phyloP scores from a whole-genome alignment of 2,113 vertebrate species.

The Apodemus speciosus region DNA sequence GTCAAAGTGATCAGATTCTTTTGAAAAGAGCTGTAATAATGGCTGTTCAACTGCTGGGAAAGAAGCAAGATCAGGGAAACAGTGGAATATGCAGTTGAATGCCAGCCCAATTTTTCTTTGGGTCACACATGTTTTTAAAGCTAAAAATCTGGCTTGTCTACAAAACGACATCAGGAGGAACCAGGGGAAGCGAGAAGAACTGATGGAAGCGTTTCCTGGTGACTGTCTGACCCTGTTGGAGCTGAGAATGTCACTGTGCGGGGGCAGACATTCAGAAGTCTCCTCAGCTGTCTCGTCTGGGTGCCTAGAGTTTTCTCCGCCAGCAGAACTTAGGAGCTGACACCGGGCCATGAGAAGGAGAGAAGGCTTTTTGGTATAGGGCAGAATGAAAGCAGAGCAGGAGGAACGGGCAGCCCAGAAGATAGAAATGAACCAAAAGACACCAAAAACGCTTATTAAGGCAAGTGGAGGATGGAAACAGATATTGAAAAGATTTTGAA shows the following conservation, averaged over 20 bases:
- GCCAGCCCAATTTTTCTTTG: conserved; percentile 48
- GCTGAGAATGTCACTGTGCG: conserved; percentile 43
- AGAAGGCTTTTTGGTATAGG: background rate
- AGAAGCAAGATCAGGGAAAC: background rate
- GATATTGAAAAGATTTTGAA: conserved; percentile 11
- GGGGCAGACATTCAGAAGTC: conserved; percentile 42
- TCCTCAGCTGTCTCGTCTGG: conserved; percentile 26
- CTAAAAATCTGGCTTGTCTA: conserved; percentile 60
- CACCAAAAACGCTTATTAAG: background rate
- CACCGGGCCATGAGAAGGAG: background rate
- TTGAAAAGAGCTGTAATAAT: background rate
- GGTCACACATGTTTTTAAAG: conserved; percentile 61
- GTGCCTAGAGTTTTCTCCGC: background rate
- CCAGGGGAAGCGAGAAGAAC: conserved; percentile 48
- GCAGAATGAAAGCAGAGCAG: background rate
- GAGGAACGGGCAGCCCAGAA: background rate
- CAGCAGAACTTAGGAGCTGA: conserved; percentile 19
- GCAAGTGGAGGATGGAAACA: background rate
- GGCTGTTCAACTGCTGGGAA: background rate
- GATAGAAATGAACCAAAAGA: background rate
- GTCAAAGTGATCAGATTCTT: background rate
- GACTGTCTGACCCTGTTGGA: background rate
- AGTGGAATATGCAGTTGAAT: background rate
- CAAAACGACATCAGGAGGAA: conserved; percentile 61
- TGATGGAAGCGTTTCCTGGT: conserved; percentile 41